These are phyloP conservation scores for Coracias cyanogaster DNA, from an alignment of 2,797 vertebrate genomes.

Conservation along the genomic window DNA sequence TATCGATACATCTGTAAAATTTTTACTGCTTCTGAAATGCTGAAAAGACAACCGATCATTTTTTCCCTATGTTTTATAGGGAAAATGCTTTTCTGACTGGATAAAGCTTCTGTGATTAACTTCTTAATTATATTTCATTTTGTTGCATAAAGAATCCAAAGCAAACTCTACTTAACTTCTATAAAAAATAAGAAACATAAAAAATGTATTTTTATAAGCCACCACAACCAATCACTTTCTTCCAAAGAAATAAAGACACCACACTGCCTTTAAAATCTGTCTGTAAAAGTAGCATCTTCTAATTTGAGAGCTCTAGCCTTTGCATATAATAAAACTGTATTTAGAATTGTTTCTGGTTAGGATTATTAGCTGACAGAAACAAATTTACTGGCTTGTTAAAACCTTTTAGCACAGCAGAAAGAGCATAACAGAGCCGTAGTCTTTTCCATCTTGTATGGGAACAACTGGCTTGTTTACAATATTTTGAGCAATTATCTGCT, in stretches of 20 bases:
- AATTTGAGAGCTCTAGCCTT: neutral
- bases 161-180: neutral
- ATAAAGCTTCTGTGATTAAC: neutral
- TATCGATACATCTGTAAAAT: neutral
- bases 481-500: neutral
- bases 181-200: neutral
- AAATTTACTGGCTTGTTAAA: slow-evolving; percentile 11
- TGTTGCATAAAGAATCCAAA: neutral
- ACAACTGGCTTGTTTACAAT: slow-evolving; percentile 18
- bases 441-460: slow-evolving; percentile 12
- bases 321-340: neutral
- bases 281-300: neutral
- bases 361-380: slow-evolving; percentile 11
- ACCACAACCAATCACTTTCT: neutral
- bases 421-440: neutral
- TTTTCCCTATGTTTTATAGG: neutral
- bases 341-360: neutral
- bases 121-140: neutral
- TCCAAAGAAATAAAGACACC: neutral
- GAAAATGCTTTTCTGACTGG: neutral
- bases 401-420: neutral
- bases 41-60: neutral
- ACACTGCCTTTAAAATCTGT: neutral
- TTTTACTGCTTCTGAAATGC: neutral
- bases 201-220: neutral